These are phyloP conservation scores for Dolichopus griseipennis DNA, from an alignment of 2,888 invertebrate genomes.

Conservation along the genomic window DNA sequence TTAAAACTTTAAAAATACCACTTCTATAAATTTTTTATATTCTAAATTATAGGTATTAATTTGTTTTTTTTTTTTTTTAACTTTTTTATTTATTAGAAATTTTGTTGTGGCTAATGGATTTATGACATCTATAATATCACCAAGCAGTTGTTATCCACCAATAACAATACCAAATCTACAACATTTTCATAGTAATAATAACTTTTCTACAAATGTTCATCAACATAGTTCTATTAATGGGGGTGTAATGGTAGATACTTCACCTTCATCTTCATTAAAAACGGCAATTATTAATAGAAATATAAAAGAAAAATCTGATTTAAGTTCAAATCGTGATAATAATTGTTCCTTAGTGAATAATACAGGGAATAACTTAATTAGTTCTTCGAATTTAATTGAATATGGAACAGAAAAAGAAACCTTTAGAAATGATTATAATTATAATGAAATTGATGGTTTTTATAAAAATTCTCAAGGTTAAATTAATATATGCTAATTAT, in stretches of 20 bases:
- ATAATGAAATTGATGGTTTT: constrained; percentile 28
- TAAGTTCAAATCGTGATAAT: neutral
- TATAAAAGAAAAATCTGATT: constrained; percentile 20
- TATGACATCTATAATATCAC: constrained; percentile 45
- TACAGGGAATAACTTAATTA: constrained; percentile 13
- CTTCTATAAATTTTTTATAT: too few relatives aligned
- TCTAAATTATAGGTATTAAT: too few relatives aligned
- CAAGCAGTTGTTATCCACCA: constrained; percentile 34
- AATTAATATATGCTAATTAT: neutral
- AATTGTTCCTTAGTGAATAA: constrained; percentile 18
- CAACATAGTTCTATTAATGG: constrained; percentile 28
- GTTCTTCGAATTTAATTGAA: constrained; percentile 16
- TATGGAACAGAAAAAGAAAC: constrained; percentile 22
- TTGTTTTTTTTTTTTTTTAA: neutral
- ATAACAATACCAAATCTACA: constrained; percentile 25
- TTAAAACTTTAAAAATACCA: neutral
- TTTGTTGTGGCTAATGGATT: constrained; percentile 54
- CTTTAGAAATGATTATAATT: constrained; percentile 28
- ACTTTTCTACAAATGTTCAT: constrained; percentile 41
- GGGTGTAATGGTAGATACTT: constrained; percentile 38
- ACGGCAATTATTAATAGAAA: constrained; percentile 30
- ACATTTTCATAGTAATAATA: constrained; percentile 15
- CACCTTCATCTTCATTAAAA: constrained; percentile 42
- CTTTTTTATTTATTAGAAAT: constrained; percentile 41
- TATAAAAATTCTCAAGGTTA: constrained; percentile 19